Evolutionary conservation across 2,797 vertebrate genomes (phyloP).

Genomic region (Brotula barbata): DNA sequence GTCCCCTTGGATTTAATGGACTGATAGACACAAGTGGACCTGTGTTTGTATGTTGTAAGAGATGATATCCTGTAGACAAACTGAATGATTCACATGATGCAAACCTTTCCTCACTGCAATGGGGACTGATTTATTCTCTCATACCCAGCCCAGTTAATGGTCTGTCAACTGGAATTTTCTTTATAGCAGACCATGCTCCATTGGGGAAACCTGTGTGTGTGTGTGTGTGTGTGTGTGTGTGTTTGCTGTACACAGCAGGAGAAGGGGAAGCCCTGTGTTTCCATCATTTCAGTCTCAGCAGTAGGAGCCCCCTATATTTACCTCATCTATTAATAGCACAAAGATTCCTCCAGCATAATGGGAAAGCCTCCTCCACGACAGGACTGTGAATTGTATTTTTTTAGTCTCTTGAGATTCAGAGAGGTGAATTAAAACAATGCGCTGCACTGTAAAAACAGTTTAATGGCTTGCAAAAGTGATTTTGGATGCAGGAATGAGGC

Average conservation of each 20-base stretch:
- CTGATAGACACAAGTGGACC: slow-evolving; percentile 28
- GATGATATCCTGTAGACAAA: slow-evolving; percentile 22
- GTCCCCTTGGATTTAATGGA: slow-evolving; percentile 11
- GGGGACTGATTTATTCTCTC: slow-evolving; percentile 61
- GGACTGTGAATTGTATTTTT: not conserved
- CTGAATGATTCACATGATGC: slow-evolving; percentile 30
- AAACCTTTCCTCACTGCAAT: slow-evolving; percentile 35
- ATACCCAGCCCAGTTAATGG: slow-evolving; percentile 52
- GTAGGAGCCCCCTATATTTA: slow-evolving; percentile 35
- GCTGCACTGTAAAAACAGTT: not conserved
- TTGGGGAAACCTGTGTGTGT: slow-evolving; percentile 17
- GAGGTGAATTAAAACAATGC: not conserved
- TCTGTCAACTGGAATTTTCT: slow-evolving; percentile 59
- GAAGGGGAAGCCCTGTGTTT: slow-evolving; percentile 35
- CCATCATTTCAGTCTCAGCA: slow-evolving; percentile 12
- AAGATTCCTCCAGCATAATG: slow-evolving; percentile 28
- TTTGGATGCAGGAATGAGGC: not conserved
- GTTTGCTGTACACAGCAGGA: slow-evolving; percentile 19
- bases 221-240: slow-evolving; percentile 19
- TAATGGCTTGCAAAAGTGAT: not conserved
- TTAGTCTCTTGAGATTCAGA: not conserved
- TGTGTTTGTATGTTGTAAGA: slow-evolving; percentile 30
- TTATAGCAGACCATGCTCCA: slow-evolving; percentile 48
- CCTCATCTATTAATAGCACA: slow-evolving; percentile 40
- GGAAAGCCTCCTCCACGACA: slow-evolving; percentile 11